phyloP scores from a whole-genome alignment of 1,140 invertebrate genomes.

The Triops longicaudatus region DNA sequence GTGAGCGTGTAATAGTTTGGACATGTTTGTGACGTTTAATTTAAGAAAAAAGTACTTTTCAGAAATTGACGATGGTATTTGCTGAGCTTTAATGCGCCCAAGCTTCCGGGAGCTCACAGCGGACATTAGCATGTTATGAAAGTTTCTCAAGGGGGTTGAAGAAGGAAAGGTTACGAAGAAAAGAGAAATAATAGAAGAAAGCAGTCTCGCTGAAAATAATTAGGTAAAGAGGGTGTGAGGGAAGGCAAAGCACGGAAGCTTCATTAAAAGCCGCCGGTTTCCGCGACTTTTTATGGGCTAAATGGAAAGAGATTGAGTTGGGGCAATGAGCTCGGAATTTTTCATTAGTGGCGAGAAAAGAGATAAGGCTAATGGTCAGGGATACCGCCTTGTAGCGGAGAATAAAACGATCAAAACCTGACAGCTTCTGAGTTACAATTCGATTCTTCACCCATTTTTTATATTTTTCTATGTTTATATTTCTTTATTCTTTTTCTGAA shows the following conservation, averaged over 20 bases:
- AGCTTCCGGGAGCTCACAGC: background rate
- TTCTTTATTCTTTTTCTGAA: too few species aligned
- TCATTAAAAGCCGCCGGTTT: background rate
- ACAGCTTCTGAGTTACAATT: background rate
- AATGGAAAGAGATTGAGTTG: background rate
- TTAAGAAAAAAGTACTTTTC: background rate
- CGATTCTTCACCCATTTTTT: too few species aligned
- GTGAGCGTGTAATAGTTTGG: background rate
- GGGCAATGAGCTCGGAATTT: background rate
- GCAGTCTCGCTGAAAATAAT: background rate
- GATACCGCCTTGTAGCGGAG: background rate
- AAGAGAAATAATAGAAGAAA: background rate
- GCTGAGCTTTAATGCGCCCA: background rate
- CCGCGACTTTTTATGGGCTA: background rate
- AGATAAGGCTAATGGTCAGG: background rate
- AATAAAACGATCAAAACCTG: background rate
- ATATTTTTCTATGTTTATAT: too few species aligned
- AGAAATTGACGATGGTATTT: background rate
- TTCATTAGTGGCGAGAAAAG: background rate
- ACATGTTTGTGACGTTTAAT: constrained; percentile 7
- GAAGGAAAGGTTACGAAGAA: background rate
- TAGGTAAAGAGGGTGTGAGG: background rate
- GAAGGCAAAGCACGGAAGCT: background rate
- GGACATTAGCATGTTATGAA: constrained; percentile 8
- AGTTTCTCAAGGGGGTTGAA: background rate